Percentiles rank a stretch among this genome's conserved stretches.
These are phyloP conservation scores for Zaprionus inermis DNA, from an alignment of 1,140 invertebrate genomes.

Conservation along the genomic window DNA sequence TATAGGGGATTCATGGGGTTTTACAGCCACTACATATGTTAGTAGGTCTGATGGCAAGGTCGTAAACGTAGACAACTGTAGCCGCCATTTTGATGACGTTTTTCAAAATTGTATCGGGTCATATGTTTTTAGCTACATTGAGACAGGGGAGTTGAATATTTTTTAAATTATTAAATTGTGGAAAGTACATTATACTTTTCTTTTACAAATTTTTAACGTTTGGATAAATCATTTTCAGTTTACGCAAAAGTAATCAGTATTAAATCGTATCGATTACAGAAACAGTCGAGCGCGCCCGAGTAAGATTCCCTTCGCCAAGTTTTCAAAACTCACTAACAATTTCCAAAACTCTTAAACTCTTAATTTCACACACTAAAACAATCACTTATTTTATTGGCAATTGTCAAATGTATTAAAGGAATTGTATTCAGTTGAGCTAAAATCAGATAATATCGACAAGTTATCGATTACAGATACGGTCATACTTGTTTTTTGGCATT, in stretches of 20 bases:
- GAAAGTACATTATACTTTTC: background rate
- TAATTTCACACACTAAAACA: background rate
- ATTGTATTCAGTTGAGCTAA: background rate
- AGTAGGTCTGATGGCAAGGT: slow-evolving; percentile 16
- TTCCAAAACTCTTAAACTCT: background rate
- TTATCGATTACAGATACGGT: slow-evolving; percentile 1
- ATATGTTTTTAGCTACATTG: background rate
- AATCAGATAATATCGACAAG: background rate
- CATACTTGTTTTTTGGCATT: background rate
- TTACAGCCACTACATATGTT: background rate
- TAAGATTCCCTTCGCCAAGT: background rate
- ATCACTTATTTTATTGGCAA: background rate
- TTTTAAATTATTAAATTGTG: slow-evolving; percentile 1
- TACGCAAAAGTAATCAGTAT: background rate
- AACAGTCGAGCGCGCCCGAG: background rate
- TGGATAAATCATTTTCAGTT: background rate
- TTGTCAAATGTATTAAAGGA: background rate
- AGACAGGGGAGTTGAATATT: background rate
- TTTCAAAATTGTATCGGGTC: slow-evolving; percentile 32
- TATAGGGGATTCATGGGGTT: background rate
- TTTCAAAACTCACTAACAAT: background rate
- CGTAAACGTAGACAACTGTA: background rate
- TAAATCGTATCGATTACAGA: background rate
- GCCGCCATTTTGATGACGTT: slow-evolving; percentile 41
- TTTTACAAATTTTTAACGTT: background rate